phyloP scores from a whole-genome alignment of 2,888 invertebrate genomes.

The Plebejus argus region DNA sequence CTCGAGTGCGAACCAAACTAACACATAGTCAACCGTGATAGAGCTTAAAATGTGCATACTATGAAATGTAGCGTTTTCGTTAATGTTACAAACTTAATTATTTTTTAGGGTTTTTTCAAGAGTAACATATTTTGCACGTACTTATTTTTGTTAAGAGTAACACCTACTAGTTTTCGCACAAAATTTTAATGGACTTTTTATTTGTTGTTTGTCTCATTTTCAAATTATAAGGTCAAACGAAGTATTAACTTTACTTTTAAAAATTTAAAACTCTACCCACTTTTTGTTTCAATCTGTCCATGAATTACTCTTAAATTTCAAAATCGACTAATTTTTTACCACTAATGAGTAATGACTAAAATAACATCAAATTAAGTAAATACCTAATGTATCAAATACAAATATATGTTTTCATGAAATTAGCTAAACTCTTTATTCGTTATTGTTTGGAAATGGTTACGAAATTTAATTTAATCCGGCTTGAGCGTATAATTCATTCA shows the following conservation, averaged over 20 bases:
- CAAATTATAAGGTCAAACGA: too few species aligned
- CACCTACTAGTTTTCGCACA: background rate
- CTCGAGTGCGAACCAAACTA: slow-evolving; percentile 41
- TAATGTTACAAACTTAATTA: slow-evolving; percentile 28
- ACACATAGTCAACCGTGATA: slow-evolving; percentile 45
- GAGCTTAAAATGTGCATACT: slow-evolving; percentile 51
- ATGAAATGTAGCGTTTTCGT: slow-evolving; percentile 52
- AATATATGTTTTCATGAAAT: background rate
- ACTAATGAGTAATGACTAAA: background rate
- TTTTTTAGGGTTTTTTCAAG: background rate
- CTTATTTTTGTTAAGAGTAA: background rate
- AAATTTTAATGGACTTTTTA: background rate
- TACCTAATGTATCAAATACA: background rate
- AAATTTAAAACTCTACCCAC: background rate
- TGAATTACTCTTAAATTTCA: background rate
- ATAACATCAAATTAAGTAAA: too few species aligned
- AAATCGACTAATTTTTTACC: background rate
- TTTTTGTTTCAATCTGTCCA: background rate
- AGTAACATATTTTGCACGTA: background rate
- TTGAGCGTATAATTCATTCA: slow-evolving; percentile 40
- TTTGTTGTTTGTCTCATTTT: background rate
- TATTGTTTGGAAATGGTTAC: background rate
- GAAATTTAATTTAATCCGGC: slow-evolving; percentile 8
- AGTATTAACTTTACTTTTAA: too few species aligned
- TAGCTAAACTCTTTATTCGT: background rate